Evolutionary conservation across 1,140 invertebrate species (phyloP).

Genomic region (Drosophila eugracilis): DNA sequence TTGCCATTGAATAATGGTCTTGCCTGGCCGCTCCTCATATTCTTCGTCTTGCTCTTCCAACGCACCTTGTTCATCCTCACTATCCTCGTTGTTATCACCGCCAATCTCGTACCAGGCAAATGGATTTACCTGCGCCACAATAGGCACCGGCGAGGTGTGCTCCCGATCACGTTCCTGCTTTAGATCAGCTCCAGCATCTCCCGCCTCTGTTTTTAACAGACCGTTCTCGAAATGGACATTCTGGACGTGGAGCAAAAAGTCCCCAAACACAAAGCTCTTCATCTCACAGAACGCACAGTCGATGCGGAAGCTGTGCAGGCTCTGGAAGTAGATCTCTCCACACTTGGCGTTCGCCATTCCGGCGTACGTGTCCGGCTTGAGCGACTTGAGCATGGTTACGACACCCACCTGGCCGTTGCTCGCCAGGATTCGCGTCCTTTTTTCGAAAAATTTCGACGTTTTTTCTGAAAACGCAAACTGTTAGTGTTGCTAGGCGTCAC

Average conservation of each 20-base stretch:
- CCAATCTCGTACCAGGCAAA: constrained; percentile 61
- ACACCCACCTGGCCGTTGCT: constrained; percentile 32
- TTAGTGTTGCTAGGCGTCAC: constrained; percentile 29
- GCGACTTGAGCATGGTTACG: constrained; percentile 64
- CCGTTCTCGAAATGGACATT: constrained; percentile 69
- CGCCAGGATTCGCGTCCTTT: constrained; percentile 37
- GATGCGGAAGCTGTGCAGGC: constrained; percentile 66
- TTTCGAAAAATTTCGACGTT: constrained; percentile 6
- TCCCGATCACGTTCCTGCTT: constrained; percentile 49
- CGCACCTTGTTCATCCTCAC: constrained; percentile 18
- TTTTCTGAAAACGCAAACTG: constrained; percentile 53
- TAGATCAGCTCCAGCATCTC: constrained; percentile 7
- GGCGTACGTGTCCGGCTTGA: constrained; percentile 65
- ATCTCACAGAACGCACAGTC: constrained; percentile 72
- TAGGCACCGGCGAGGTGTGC: constrained; percentile 6
- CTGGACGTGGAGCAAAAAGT: constrained; percentile 73
- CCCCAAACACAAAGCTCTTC: constrained; percentile 72
- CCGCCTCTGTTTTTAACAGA: constrained; percentile 60
- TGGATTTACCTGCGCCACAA: constrained; percentile 42
- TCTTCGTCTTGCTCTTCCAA: constrained; percentile 4
- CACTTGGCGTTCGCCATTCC: constrained; percentile 73
- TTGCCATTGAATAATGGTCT: constrained; percentile 59
- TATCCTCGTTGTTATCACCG: constrained; percentile 32
- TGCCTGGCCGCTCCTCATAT: constrained; percentile 11
- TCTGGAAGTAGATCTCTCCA: constrained; percentile 78